Percentiles rank a stretch among this genome's conserved stretches.
Conservation (phyloP, 2,888 invertebrate species). For the Coecobrya sp. region DNA sequence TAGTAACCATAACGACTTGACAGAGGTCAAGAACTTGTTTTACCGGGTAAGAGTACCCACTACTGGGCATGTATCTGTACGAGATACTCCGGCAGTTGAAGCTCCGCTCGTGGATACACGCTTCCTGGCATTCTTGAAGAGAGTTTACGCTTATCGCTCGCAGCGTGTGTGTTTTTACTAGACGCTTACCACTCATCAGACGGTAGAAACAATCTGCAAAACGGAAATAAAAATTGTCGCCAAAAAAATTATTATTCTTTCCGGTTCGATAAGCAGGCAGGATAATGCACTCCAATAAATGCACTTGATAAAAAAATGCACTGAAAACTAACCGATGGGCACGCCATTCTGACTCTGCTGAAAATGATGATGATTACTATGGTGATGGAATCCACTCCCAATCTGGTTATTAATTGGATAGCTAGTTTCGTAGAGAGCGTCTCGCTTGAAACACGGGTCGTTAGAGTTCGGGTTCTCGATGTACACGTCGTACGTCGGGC, state of each 20-base stretch:
- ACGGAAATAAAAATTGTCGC: too few relatives aligned
- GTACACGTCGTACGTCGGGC: slow-evolving; percentile 83
- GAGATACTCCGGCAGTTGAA: slow-evolving; percentile 84
- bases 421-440: slow-evolving; percentile 56
- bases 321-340: slow-evolving; percentile 79
- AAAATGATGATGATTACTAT: slow-evolving; percentile 29
- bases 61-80: slow-evolving; percentile 81
- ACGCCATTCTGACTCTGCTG: slow-evolving; percentile 68
- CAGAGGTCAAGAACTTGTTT: neutral
- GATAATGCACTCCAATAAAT: too few relatives aligned
- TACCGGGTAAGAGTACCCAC: slow-evolving; percentile 76
- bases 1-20: too few relatives aligned
- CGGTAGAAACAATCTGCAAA: slow-evolving; percentile 85
- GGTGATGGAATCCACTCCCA: slow-evolving; percentile 20
- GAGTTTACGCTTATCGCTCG: slow-evolving; percentile 82
- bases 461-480: slow-evolving; percentile 79
- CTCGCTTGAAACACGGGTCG: slow-evolving; percentile 74
- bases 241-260: neutral
- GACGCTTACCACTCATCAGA: slow-evolving; percentile 85
- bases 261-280: too few relatives aligned
- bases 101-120: slow-evolving; percentile 83
- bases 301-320: neutral
- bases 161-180: slow-evolving; percentile 83
- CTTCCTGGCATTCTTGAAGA: slow-evolving; percentile 83
- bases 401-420: slow-evolving; percentile 45